Evolutionary conservation across 2,888 invertebrate genomes (phyloP).

Genomic region (Tridacna crocea): DNA sequence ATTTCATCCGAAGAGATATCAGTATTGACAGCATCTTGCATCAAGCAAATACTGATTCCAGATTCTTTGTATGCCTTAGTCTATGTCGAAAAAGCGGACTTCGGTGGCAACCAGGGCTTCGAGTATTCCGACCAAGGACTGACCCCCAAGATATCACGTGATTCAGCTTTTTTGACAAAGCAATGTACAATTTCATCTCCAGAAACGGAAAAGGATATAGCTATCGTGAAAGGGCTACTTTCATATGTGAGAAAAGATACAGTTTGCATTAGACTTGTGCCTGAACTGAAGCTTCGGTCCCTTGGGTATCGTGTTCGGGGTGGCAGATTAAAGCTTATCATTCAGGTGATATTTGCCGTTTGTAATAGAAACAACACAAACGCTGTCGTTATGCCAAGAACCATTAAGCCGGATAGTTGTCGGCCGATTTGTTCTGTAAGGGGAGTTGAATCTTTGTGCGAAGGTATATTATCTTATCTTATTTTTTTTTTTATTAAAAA

Average conservation of each 20-base stretch:
- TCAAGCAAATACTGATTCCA: conserved; percentile 19
- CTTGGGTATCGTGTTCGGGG: conserved; percentile 33
- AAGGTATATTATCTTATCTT: neutral
- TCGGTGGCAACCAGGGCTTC: conserved; percentile 29
- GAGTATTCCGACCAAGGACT: neutral
- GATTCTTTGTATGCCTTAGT: conserved; percentile 21
- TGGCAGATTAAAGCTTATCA: conserved; percentile 16
- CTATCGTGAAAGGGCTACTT: neutral
- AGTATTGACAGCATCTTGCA: conserved; percentile 1
- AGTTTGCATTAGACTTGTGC: conserved; percentile 30
- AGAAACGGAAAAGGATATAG: neutral
- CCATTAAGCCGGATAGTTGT: neutral
- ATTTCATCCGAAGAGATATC: conserved; percentile 37
- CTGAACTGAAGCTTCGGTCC: conserved; percentile 7
- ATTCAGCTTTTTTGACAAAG: neutral
- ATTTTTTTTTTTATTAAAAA: neutral
- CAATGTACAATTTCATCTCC: neutral
- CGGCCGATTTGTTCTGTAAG: conserved; percentile 7
- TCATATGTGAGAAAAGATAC: neutral
- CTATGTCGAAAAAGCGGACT: conserved; percentile 13
- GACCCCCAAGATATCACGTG: neutral
- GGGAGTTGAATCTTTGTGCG: conserved; percentile 1
- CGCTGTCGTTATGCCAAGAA: neutral
- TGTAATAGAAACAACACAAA: neutral
- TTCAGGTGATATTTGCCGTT: conserved; percentile 21